Percentiles rank a stretch among this genome's conserved stretches.
These are phyloP conservation scores for Urocynchramus pylzowi DNA, from an alignment of 2,113 vertebrate species.

Conservation along the genomic window DNA sequence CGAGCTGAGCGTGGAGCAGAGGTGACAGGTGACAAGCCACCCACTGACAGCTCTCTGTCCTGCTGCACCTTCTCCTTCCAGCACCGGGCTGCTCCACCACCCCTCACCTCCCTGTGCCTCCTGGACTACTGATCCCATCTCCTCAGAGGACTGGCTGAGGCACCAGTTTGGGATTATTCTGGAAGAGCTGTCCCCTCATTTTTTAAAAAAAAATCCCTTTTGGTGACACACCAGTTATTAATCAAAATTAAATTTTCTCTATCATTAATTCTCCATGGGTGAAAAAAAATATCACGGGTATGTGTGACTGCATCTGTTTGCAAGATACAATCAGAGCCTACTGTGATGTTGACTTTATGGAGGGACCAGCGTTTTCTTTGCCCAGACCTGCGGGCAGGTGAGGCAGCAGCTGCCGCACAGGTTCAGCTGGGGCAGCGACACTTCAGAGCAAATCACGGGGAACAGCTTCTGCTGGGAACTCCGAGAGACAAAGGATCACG, in stretches of 20 bases:
- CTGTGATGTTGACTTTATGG: accelerated
- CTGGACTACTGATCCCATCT: accelerated
- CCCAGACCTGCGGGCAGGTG: background rate
- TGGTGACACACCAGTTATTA: background rate
- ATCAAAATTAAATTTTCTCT: background rate
- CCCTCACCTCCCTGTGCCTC: background rate
- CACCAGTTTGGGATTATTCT: background rate
- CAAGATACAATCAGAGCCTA: accelerated
- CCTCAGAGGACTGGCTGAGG: background rate
- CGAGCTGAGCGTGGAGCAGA: background rate
- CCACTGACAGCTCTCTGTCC: background rate
- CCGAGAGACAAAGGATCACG: background rate
- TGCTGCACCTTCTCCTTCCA: background rate
- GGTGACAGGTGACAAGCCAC: background rate
- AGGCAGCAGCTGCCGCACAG: background rate
- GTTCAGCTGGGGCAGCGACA: background rate
- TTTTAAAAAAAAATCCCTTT: background rate
- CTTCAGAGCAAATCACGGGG: background rate
- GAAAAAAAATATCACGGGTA: accelerated
- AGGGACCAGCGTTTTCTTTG: accelerated
- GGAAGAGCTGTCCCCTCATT: background rate
- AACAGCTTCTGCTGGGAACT: background rate
- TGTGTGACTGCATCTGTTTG: background rate
- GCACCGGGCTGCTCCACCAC: background rate
- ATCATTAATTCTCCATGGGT: background rate